These are phyloP conservation scores for Mus minutoides DNA, from an alignment of 2,797 vertebrate species.

Conservation along the genomic window DNA sequence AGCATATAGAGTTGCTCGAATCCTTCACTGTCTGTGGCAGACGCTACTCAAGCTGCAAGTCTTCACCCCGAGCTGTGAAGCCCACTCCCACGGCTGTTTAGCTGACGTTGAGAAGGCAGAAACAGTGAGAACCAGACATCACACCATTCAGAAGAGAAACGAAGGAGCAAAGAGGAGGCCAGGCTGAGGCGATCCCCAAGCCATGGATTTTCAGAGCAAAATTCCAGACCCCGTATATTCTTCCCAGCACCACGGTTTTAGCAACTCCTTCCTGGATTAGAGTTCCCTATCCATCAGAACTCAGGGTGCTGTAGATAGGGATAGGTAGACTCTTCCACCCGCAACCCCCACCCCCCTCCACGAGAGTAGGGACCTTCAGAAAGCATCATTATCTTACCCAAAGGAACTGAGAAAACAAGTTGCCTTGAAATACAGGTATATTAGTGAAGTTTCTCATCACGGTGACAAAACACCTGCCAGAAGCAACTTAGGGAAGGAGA, in stretches of 20 bases:
- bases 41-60: not conserved
- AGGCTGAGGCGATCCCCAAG: not conserved
- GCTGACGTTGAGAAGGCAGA: not conserved
- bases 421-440: not conserved
- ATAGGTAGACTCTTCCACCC: too few species aligned
- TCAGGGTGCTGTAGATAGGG: not conserved
- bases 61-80: not conserved
- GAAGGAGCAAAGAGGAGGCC: not conserved
- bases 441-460: not conserved
- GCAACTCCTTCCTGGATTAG: fast-evolving
- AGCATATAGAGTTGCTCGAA: not conserved
- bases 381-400: not conserved
- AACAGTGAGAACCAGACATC: not conserved
- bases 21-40: too few species aligned
- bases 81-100: not conserved
- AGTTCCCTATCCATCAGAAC: not conserved
- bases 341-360: too few species aligned
- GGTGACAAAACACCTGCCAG: not conserved
- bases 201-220: not conserved
- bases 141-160: not conserved
- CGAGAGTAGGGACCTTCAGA: not conserved
- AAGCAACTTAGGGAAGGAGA: not conserved
- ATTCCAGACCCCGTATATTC: not conserved
- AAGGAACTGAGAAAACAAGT: conserved; percentile 51
- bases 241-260: fast-evolving